These are phyloP conservation scores for roundworm (Caenorhabditis elegans) DNA, from an alignment of 1,140 invertebrate species.

Conservation along the genomic window DNA sequence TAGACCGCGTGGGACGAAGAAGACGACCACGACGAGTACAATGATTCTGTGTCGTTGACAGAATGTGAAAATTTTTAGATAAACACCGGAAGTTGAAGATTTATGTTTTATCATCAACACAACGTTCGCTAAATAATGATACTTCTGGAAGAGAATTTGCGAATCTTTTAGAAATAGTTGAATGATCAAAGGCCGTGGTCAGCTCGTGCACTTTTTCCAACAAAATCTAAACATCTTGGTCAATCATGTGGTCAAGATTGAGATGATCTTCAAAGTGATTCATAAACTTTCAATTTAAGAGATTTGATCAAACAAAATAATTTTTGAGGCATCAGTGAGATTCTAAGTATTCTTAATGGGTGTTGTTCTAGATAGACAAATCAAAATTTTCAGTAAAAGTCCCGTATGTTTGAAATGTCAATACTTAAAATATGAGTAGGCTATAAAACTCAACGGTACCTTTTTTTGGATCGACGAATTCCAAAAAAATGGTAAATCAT, in stretches of 20 bases:
- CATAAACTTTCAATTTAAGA: neutral
- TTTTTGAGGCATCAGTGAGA: too few species aligned
- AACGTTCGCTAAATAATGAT: neutral
- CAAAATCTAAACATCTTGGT: neutral
- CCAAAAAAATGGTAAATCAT: too few species aligned
- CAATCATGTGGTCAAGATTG: neutral
- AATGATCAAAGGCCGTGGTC: neutral
- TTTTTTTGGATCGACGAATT: too few species aligned
- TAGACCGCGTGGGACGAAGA: neutral
- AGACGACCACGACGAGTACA: neutral
- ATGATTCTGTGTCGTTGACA: conserved; percentile 2
- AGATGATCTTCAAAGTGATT: neutral
- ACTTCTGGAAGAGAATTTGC: too few species aligned
- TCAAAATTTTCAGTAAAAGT: too few species aligned
- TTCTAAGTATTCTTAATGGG: too few species aligned
- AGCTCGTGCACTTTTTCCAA: neutral
- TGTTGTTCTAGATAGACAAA: too few species aligned
- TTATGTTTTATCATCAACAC: neutral
- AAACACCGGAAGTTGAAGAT: conserved; percentile 18
- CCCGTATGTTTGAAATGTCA: too few species aligned
- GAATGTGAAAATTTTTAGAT: neutral
- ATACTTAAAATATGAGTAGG: too few species aligned
- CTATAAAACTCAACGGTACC: too few species aligned
- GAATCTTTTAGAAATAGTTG: neutral
- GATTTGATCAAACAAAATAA: too few species aligned